Base-by-base conservation (phyloP, 2,888 invertebrate species). In the Eupelmus urozonus region DNA sequence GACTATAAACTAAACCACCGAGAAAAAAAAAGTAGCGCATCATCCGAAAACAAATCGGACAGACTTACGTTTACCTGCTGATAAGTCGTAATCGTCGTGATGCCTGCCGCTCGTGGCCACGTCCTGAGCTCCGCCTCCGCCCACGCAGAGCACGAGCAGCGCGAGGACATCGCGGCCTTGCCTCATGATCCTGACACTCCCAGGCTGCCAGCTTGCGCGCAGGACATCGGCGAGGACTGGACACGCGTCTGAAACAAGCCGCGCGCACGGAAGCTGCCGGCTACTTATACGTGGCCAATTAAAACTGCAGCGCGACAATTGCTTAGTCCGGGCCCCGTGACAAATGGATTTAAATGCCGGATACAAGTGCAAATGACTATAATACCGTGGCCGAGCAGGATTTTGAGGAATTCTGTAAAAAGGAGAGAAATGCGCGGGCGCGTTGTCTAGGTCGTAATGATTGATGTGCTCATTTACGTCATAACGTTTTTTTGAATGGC, bases 61-160 rank as follows among this genome's bases (percentile, higher is more conserved):
- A 70, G 79, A 84, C 83, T 86, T 82, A 84, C 83, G 84, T 85
- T 84, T 82, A 82, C 81, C 83, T 81, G 82, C 69, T 5, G 82
- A 23, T n/a, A 42, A 45, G 27, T 63, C 69, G 11, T 40, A 23
- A 27, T 45, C 42, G 16, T 40, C 45, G 9, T 13, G 23, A 11
- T 29, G 27, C 7, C 45, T 25, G 1, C 63, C 4, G 29, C 9
- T 18, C 5, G 34, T 4, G 3, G 13, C 20, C 16, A 59, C 42
- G n/a, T 57, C 45, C 45, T 49, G 25, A 1, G 25, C 65, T 13
- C 4, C 11, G 11, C 29, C 57, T 3, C n/a, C 71, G 13, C 51
- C 11, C 27, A 29, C 57, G 40, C 51, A 57, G 16, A 34, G n/a
- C 25, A 69, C 51, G 5, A 76, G 42, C 4, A 69, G 9, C 23